phyloP scores from a whole-genome alignment of 2,888 invertebrate species.

The Limnephilus lunatus region DNA sequence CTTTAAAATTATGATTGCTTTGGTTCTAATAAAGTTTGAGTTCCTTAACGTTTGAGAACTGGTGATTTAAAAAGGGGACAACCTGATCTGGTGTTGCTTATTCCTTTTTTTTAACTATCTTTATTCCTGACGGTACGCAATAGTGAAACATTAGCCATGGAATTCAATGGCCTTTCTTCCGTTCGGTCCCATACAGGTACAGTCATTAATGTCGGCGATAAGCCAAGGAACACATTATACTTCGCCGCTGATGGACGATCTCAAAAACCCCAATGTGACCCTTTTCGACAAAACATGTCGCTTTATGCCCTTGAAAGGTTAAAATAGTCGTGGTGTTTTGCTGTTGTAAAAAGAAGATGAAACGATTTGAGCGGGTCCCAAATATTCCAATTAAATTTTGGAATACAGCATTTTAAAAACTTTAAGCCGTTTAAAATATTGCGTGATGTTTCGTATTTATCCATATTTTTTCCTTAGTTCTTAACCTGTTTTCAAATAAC shows the following conservation, averaged over 20 bases:
- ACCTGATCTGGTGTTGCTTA: constrained; percentile 20
- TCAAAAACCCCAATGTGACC: constrained; percentile 4
- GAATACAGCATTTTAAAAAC: not conserved
- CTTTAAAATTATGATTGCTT: no score
- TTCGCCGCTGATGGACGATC: not conserved
- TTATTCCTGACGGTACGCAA: constrained; percentile 6
- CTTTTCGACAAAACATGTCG: not conserved
- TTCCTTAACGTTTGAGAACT: not conserved
- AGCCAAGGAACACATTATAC: not conserved
- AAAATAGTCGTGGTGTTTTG: not conserved
- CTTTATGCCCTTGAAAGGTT: not conserved
- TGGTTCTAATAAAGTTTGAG: not conserved
- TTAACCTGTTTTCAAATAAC: not conserved
- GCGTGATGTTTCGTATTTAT: not conserved
- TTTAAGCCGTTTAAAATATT: not conserved
- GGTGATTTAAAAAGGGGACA: constrained; percentile 12
- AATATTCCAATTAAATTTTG: not conserved
- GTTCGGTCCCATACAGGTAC: not conserved
- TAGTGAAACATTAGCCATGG: constrained; percentile 45
- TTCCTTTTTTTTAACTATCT: not conserved
- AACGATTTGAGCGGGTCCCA: not conserved
- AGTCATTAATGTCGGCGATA: constrained; percentile 13
- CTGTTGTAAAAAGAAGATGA: not conserved
- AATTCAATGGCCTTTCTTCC: not conserved
- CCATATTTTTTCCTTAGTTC: not conserved